Percentiles rank a stretch among this genome's conserved stretches.
Conservation (phyloP, 2,797 vertebrate species). For the Gambelia wislizenii region DNA sequence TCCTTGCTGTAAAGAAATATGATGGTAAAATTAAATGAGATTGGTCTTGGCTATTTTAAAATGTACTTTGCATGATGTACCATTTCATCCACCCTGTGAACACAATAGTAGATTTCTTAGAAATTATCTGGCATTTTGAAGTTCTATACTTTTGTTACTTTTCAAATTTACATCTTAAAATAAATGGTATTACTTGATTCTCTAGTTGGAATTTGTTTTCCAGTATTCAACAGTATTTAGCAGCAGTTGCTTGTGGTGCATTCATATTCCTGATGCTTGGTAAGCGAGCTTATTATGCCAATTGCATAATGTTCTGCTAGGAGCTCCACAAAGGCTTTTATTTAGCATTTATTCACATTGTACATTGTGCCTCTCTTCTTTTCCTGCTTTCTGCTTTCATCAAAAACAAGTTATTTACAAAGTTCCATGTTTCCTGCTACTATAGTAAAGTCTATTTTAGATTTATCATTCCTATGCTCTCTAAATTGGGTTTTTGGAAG, state of each 20-base stretch:
- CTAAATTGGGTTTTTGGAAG: slow-evolving; percentile 9
- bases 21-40: not conserved
- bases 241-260: slow-evolving; percentile 44
- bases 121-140: slow-evolving; percentile 13
- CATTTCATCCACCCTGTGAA: not conserved
- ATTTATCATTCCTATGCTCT: slow-evolving; percentile 28
- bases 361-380: slow-evolving; percentile 26
- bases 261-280: slow-evolving; percentile 44
- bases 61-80: not conserved
- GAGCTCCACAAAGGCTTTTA: slow-evolving; percentile 39
- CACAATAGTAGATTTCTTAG: slow-evolving; percentile 15
- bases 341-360: slow-evolving; percentile 26
- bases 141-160: not conserved
- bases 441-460: slow-evolving; percentile 18
- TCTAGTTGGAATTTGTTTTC: slow-evolving; percentile 23
- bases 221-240: slow-evolving; percentile 32
- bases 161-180: slow-evolving; percentile 40
- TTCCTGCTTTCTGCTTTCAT: slow-evolving; percentile 29
- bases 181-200: not conserved
- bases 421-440: slow-evolving; percentile 34
- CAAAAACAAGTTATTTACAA: slow-evolving; percentile 35
- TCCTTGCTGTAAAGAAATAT: not conserved
- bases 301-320: slow-evolving; percentile 44
- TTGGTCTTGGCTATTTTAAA: slow-evolving; percentile 8
- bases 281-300: slow-evolving; percentile 30